phyloP scores from a whole-genome alignment of 2,888 invertebrate species.

The Troilus luridus region DNA sequence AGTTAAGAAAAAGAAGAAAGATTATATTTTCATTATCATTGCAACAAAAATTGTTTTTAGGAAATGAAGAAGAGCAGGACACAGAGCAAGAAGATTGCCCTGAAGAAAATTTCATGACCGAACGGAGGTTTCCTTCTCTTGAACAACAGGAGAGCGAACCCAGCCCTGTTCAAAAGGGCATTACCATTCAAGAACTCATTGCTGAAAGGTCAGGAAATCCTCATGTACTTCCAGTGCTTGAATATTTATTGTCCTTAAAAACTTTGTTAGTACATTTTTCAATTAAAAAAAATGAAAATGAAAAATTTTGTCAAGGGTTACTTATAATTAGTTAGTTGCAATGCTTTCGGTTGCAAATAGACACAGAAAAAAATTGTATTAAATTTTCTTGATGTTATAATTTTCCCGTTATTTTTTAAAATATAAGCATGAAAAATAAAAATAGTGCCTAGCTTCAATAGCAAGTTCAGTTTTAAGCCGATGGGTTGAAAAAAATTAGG shows the following conservation, averaged over 20 bases:
- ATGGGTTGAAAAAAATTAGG: too few species aligned
- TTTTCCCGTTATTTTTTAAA: too few species aligned
- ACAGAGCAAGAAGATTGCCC: constrained; percentile 71
- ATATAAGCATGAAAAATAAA: too few species aligned
- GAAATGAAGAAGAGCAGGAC: constrained; percentile 71
- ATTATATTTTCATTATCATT: not conserved
- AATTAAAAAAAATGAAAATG: too few species aligned
- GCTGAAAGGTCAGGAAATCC: constrained; percentile 75
- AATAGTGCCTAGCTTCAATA: too few species aligned
- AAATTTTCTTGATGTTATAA: too few species aligned
- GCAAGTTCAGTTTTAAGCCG: too few species aligned
- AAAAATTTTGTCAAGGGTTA: too few species aligned
- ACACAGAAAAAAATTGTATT: too few species aligned
- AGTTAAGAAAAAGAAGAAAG: not conserved
- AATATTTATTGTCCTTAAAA: constrained; percentile 42
- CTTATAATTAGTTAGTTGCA: too few species aligned
- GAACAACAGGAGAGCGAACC: constrained; percentile 66
- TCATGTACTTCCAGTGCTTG: not conserved
- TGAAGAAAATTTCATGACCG: constrained; percentile 65
- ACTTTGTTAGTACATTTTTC: not conserved
- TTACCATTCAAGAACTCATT: constrained; percentile 84
- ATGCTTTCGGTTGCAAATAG: too few species aligned
- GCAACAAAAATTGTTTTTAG: constrained; percentile 66
- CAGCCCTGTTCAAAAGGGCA: constrained; percentile 70
- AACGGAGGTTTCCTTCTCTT: constrained; percentile 66